These are phyloP conservation scores for Astreopora myriophthalma DNA, from an alignment of 64 coral and sea anemone species.

Conservation along the genomic window DNA sequence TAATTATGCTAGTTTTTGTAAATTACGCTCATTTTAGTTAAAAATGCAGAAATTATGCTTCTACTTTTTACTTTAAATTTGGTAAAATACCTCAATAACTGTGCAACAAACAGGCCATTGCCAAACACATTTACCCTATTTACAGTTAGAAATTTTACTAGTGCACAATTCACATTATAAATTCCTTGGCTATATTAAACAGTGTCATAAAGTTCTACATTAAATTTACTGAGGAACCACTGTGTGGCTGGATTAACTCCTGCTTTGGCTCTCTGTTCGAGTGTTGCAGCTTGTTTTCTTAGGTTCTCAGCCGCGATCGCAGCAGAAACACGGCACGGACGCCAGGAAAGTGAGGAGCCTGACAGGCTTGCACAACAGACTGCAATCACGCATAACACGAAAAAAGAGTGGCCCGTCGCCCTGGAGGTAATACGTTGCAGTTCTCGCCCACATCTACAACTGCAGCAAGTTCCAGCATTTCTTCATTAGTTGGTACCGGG, in stretches of 20 bases:
- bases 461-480: background rate
- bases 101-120: too few relatives aligned
- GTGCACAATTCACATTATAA: too few relatives aligned
- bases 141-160: too few relatives aligned
- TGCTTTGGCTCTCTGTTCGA: conserved; percentile 37
- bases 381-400: conserved; percentile 33
- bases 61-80: too few relatives aligned
- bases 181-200: too few relatives aligned
- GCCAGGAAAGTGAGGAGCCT: conserved; percentile 13
- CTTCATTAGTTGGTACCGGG: too few relatives aligned
- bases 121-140: too few relatives aligned
- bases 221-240: conserved; percentile 1
- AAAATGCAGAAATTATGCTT: too few relatives aligned
- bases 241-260: background rate
- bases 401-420: conserved; percentile 28
- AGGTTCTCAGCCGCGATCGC: conserved; percentile 22
- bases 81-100: too few relatives aligned
- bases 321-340: background rate
- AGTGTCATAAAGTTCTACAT: background rate
- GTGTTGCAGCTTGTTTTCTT: conserved; percentile 4
- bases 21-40: too few relatives aligned
- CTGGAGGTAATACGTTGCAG: conserved; percentile 27
- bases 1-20: too few relatives aligned
- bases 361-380: conserved; percentile 10
- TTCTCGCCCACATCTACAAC: background rate